phyloP scores from a whole-genome alignment of 2,797 vertebrate genomes.

The Emys orbicularis region DNA sequence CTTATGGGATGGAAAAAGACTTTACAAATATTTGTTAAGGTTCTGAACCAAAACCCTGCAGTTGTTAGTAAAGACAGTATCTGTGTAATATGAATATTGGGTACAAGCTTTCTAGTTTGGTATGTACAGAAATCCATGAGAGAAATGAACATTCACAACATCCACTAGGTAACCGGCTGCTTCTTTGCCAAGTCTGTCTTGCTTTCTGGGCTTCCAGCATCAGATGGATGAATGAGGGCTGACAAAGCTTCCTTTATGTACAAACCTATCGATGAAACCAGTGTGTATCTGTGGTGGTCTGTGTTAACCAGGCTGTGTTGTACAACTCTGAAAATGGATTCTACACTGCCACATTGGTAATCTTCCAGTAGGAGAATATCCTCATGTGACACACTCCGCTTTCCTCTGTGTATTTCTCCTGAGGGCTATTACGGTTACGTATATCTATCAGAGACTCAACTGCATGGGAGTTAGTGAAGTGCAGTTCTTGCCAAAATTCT shows the following conservation, averaged over 20 bases:
- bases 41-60: background rate
- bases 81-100: background rate
- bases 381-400: background rate
- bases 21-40: background rate
- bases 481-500: background rate
- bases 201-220: background rate
- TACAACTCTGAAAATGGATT: background rate
- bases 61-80: background rate
- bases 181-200: background rate
- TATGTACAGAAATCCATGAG: background rate
- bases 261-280: background rate
- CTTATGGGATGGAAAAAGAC: background rate
- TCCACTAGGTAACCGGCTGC: background rate
- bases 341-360: background rate
- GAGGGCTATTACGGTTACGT: background rate
- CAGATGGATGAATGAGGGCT: background rate
- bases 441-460: background rate
- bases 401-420: background rate
- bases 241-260: background rate
- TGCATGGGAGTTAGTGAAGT: background rate
- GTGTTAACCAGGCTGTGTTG: background rate
- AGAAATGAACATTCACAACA: background rate
- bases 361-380: background rate
- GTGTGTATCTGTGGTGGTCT: background rate
- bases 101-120: background rate